Conservation (phyloP, 1,140 invertebrate species). For the Zaprionus inermis region DNA sequence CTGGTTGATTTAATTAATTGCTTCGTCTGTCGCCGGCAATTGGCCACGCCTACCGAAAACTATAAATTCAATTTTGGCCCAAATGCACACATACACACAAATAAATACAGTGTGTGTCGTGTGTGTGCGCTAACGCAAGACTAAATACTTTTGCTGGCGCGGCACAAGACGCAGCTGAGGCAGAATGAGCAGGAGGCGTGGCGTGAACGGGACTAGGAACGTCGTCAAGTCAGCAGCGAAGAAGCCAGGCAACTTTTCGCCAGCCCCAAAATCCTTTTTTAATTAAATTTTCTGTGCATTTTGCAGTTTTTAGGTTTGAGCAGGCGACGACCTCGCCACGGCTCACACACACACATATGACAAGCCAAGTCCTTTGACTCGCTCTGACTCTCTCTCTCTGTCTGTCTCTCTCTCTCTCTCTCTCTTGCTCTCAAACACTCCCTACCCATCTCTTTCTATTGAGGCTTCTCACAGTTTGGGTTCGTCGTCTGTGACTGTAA, state of each 20-base stretch:
- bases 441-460: conserved; percentile 7
- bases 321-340: conserved; percentile 32
- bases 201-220: neutral
- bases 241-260: conserved; percentile 74
- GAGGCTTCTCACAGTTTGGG: conserved; percentile 36
- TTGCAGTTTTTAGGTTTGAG: conserved; percentile 81
- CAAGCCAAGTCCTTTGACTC: conserved; percentile 57
- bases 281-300: conserved; percentile 82
- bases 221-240: conserved; percentile 60
- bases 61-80: conserved; percentile 79
- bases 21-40: conserved; percentile 71
- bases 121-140: conserved; percentile 36
- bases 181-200: neutral
- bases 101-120: neutral
- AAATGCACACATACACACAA: conserved; percentile 23
- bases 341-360: conserved; percentile 49
- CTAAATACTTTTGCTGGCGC: conserved; percentile 57
- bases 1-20: conserved; percentile 77
- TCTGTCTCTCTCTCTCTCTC: no score
- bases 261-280: conserved; percentile 78
- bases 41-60: conserved; percentile 64
- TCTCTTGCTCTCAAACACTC: neutral
- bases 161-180: conserved; percentile 36
- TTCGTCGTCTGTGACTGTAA: conserved; percentile 49
- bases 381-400: neutral